These are phyloP conservation scores for Xestia rhomboidea DNA, from an alignment of 2,888 invertebrate species.

Conservation along the genomic window DNA sequence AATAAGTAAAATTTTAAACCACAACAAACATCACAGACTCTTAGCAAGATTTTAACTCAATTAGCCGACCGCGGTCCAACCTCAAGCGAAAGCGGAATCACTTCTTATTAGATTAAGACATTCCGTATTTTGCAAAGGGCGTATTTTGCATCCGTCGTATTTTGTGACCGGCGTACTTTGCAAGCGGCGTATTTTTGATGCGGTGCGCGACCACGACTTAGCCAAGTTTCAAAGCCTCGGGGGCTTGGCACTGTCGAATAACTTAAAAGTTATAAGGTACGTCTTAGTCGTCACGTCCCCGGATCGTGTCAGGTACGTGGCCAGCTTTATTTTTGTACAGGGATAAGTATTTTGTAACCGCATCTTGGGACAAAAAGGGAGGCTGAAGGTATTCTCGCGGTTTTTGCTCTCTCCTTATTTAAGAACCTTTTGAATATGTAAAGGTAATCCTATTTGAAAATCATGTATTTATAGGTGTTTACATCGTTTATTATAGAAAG, in stretches of 20 bases:
- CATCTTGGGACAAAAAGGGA: constrained; percentile 41
- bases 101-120: constrained; percentile 69
- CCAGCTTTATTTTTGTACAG: constrained; percentile 70
- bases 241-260: constrained; percentile 72
- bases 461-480: neutral
- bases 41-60: constrained; percentile 64
- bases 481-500: neutral
- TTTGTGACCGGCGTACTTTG: constrained; percentile 65
- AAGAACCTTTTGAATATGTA: neutral
- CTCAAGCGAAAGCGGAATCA: constrained; percentile 68
- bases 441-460: neutral
- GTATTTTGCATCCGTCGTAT: constrained; percentile 53
- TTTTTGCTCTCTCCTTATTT: constrained; percentile 27
- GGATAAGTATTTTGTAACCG: constrained; percentile 61
- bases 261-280: constrained; percentile 75
- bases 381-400: neutral
- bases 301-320: constrained; percentile 71
- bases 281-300: constrained; percentile 68
- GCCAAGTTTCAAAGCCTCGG: constrained; percentile 71
- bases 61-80: constrained; percentile 64
- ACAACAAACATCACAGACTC: constrained; percentile 58
- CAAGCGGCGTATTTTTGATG: constrained; percentile 77
- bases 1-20: constrained; percentile 39
- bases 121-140: constrained; percentile 63
- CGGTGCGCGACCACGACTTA: constrained; percentile 76